These are phyloP conservation scores for Anseranas semipalmata DNA, from an alignment of 2,113 vertebrate species.

Conservation along the genomic window DNA sequence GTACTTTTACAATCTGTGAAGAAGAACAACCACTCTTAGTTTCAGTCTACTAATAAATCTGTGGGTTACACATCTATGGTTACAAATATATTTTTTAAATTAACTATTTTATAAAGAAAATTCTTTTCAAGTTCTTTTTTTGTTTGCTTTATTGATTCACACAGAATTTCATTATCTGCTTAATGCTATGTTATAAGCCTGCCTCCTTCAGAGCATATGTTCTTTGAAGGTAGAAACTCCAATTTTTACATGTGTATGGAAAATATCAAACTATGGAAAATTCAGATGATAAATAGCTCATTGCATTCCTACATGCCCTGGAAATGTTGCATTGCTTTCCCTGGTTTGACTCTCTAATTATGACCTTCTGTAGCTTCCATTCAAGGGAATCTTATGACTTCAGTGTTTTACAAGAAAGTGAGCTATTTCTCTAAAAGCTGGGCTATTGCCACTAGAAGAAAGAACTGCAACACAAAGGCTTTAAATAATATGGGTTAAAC, in stretches of 20 bases:
- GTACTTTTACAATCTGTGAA: constrained; percentile 94
- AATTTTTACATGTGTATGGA: background rate
- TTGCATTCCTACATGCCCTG: background rate
- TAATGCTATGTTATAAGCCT: background rate
- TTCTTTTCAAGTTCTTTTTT: background rate
- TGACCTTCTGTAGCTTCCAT: background rate
- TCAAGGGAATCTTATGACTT: background rate
- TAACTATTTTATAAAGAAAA: background rate
- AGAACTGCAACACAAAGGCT: background rate
- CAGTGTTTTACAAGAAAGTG: background rate
- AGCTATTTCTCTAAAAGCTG: background rate
- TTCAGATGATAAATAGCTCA: background rate
- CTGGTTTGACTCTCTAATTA: background rate
- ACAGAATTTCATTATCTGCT: background rate
- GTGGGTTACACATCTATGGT: background rate
- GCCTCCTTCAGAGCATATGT: background rate
- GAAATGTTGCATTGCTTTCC: background rate
- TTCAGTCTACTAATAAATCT: background rate
- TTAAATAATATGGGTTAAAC: background rate
- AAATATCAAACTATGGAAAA: background rate
- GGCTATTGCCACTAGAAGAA: background rate
- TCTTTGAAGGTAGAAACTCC: background rate
- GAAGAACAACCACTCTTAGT: background rate
- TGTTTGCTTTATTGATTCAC: background rate
- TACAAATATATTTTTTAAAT: background rate